Base-by-base conservation (phyloP, 1,140 invertebrate genomes). In the Cylas formicarius region DNA sequence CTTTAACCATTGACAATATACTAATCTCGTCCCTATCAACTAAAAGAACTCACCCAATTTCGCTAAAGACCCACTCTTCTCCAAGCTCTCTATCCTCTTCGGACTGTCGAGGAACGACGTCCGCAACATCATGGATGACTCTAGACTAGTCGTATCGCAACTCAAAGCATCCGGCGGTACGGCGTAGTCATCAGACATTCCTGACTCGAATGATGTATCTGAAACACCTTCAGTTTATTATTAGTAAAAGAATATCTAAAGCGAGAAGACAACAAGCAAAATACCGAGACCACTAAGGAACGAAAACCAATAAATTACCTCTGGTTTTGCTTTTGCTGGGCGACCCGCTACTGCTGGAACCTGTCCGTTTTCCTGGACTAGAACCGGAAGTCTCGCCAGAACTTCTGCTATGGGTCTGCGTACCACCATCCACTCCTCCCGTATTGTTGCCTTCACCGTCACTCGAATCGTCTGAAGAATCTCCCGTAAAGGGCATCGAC, bases 171-270 rank as follows among this genome's bases (percentile, higher is more conserved):
- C 92, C 10, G 92, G 92, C 13, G 92, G 92, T 56, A 95, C 84
- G 16, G 90, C 91, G 68, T 97, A 96, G 71, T 97, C 92, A 65
- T 95, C 90, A 13, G 90, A 94, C 67, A 91, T 78, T 41, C 90
- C 90, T 27, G 90, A 94, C 68, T 91, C 86, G 66, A 90, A 82
- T 38, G 89, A 94, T 52, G 85, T 86, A 71, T 91, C 87, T 90
- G 73, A 61, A 71, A 71, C 52, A 48, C 48, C 60, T 62, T 54
- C 29, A 34, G 38, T 53, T 62, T 45, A 62, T 49, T 42, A 40
- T 34, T 44, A 10, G 33, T 38, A 7, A 40, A 46, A n/a, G 40
- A 28, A 16, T 32, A 50, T 27, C 7, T 34, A 39, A 37, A 37
- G 16, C 18, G 16, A 10, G n/a, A 28, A 26, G n/a, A 27, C 8